Conservation (phyloP, 2,888 invertebrate species). For the Osmoderma eremita region DNA sequence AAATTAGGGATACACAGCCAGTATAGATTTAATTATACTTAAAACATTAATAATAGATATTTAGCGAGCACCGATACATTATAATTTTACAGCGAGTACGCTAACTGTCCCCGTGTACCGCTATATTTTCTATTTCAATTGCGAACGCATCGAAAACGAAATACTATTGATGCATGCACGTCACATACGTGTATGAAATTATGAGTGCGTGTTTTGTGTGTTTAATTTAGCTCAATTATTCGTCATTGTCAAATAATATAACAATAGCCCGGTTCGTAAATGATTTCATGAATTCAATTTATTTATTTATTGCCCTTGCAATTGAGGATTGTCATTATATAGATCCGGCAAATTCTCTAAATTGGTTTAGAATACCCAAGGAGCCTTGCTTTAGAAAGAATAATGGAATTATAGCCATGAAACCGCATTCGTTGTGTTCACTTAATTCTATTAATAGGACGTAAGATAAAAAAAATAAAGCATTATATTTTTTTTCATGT, state of each 20-base stretch:
- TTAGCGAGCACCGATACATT: background rate
- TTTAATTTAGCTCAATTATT: conserved; percentile 30
- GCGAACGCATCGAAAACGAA: background rate
- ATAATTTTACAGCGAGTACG: conserved; percentile 3
- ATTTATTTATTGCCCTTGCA: too few relatives aligned
- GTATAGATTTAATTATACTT: conserved; percentile 14
- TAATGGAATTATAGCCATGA: too few relatives aligned
- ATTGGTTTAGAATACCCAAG: too few relatives aligned
- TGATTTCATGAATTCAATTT: conserved; percentile 20
- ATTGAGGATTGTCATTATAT: too few relatives aligned
- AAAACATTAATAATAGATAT: conserved; percentile 11
- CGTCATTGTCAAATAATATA: conserved; percentile 18
- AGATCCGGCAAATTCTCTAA: too few relatives aligned
- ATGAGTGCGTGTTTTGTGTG: conserved; percentile 11
- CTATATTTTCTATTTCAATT: too few relatives aligned
- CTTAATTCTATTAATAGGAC: too few relatives aligned
- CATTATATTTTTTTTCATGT: too few relatives aligned
- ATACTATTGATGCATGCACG: background rate
- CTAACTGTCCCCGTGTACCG: background rate
- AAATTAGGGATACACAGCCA: too few relatives aligned
- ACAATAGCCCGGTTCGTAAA: conserved; percentile 7
- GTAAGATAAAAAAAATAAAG: too few relatives aligned
- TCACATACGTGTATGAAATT: background rate
- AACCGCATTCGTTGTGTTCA: too few relatives aligned
- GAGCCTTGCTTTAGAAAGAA: too few relatives aligned